Evolutionary conservation across 2,113 vertebrate genomes (phyloP).

Genomic region (Poeciliopsis prolifica): DNA sequence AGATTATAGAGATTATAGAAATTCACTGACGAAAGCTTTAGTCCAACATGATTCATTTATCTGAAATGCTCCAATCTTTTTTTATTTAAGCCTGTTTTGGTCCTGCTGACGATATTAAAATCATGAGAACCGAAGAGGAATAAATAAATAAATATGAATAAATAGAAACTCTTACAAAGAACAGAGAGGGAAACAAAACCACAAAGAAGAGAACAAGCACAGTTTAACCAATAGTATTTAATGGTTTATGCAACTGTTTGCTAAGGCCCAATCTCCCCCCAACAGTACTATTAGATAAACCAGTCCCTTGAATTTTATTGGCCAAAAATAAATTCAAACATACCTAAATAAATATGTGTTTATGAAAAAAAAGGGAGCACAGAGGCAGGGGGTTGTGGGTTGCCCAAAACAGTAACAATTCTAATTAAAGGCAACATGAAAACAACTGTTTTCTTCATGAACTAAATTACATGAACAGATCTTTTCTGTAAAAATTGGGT

Average conservation of each 20-base stretch:
- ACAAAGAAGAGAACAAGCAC: conserved; percentile 45
- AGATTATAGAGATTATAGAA: no score
- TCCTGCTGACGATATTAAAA: no score
- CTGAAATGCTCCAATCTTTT: no score
- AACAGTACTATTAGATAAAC: conserved; percentile 74
- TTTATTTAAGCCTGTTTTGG: no score
- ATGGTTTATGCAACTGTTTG: conserved; percentile 81
- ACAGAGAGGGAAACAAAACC: background rate
- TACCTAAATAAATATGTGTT: conserved; percentile 83
- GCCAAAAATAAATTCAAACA: conserved; percentile 79
- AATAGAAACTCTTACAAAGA: background rate
- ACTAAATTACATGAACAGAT: conserved; percentile 58
- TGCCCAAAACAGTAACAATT: conserved; percentile 59
- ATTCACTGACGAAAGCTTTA: background rate
- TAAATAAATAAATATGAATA: no score
- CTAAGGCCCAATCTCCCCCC: conserved; percentile 74
- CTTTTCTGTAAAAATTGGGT: conserved; percentile 60
- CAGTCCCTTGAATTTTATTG: conserved; percentile 76
- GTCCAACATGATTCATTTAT: background rate
- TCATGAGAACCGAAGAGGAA: no score
- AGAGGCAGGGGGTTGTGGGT: conserved; percentile 28
- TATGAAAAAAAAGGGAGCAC: conserved; percentile 39
- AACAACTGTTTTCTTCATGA: conserved; percentile 61
- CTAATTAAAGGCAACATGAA: conserved; percentile 77
- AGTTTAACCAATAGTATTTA: conserved; percentile 84